phyloP scores from a whole-genome alignment of 2,113 vertebrate species.

The Phoenicopterus ruber region DNA sequence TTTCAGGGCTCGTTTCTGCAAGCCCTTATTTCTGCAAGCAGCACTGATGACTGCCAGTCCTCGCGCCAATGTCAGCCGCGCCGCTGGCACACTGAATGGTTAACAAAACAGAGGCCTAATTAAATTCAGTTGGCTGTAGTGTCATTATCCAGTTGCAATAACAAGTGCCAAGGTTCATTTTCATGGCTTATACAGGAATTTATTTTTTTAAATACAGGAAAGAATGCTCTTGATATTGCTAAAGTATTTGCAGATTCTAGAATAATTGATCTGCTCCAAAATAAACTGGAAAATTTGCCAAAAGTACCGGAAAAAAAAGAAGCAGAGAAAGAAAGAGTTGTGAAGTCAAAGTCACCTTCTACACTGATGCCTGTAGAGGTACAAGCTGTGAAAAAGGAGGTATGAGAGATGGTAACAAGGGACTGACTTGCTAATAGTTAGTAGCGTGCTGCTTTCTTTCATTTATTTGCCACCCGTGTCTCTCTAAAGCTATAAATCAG shows the following conservation, averaged over 20 bases:
- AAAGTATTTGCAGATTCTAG: constrained; percentile 76
- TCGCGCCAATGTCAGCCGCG: neutral
- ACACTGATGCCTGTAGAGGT: neutral
- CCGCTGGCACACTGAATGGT: neutral
- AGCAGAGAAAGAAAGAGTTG: constrained; percentile 25
- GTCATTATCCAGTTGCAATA: neutral
- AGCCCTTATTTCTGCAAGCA: neutral
- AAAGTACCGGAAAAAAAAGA: constrained; percentile 71
- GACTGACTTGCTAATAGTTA: neutral
- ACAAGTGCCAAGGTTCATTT: neutral
- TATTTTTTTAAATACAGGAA: constrained; percentile 66
- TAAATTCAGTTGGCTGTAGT: neutral
- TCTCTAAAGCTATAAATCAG: neutral
- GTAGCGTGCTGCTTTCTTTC: neutral
- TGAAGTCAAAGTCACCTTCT: constrained; percentile 55
- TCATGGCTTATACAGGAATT: neutral
- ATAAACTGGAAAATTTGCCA: constrained; percentile 75
- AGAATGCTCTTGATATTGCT: constrained; percentile 83
- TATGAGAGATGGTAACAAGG: constrained; percentile 17
- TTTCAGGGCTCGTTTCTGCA: neutral
- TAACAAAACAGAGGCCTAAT: neutral
- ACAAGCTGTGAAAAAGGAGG: constrained; percentile 55
- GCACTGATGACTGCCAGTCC: neutral
- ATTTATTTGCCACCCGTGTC: neutral
- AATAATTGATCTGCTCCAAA: constrained; percentile 80